These are phyloP conservation scores for Ectropis crepuscularia DNA, from an alignment of 2,888 invertebrate genomes.

Conservation along the genomic window DNA sequence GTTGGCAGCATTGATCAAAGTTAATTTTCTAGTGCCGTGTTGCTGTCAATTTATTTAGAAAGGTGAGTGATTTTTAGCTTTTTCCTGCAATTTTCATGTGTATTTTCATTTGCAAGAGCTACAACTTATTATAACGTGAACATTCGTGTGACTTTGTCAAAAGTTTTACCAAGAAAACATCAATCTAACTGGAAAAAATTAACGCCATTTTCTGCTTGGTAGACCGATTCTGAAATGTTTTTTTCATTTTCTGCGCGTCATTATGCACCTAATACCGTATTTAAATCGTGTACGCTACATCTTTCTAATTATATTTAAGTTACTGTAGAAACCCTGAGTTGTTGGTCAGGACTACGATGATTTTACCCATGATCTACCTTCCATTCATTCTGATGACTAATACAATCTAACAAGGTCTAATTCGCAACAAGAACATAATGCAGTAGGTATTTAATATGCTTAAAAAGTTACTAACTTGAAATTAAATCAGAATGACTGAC, in stretches of 20 bases:
- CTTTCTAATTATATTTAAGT: neutral
- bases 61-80: slow-evolving; percentile 69
- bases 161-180: slow-evolving; percentile 35
- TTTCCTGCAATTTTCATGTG: slow-evolving; percentile 41
- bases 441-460: slow-evolving; percentile 32
- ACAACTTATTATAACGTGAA: slow-evolving; percentile 12
- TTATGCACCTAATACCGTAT: slow-evolving; percentile 37
- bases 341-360: slow-evolving; percentile 6
- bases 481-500: too few relatives aligned
- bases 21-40: slow-evolving; percentile 76
- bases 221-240: slow-evolving; percentile 66
- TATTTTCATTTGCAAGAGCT: slow-evolving; percentile 29
- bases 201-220: slow-evolving; percentile 80
- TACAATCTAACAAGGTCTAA: slow-evolving; percentile 57
- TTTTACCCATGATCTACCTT: slow-evolving; percentile 41
- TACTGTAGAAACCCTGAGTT: neutral
- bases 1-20: slow-evolving; percentile 59
- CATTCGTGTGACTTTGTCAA: slow-evolving; percentile 10
- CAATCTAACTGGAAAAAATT: slow-evolving; percentile 61
- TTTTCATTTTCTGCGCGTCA: slow-evolving; percentile 57
- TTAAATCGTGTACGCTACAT: slow-evolving; percentile 32
- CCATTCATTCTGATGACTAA: slow-evolving; percentile 69
- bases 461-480: slow-evolving; percentile 31
- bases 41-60: slow-evolving; percentile 78
- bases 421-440: slow-evolving; percentile 45